Percentiles rank a stretch among this genome's conserved stretches.
These are phyloP conservation scores for Coremacera marginata DNA, from an alignment of 2,888 invertebrate genomes.

Conservation along the genomic window DNA sequence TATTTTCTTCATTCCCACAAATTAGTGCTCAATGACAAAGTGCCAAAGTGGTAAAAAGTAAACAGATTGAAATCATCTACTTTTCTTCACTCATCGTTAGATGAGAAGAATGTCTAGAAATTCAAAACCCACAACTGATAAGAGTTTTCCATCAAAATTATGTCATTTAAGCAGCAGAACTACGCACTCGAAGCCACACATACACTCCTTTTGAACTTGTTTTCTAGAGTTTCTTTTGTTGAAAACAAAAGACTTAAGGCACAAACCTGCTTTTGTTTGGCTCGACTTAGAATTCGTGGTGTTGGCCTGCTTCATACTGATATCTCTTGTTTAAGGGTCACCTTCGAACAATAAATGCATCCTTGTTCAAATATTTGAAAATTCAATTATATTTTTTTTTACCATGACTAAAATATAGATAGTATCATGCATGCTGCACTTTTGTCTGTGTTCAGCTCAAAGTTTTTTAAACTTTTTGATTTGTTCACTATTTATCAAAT, in stretches of 20 bases:
- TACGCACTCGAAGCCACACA: neutral
- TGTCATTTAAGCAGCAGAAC: neutral
- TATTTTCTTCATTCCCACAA: neutral
- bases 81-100: neutral
- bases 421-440: too few relatives aligned
- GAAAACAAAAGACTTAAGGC: slow-evolving; percentile 26
- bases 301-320: too few relatives aligned
- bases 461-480: too few relatives aligned
- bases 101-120: neutral
- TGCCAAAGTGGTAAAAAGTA: slow-evolving; percentile 8
- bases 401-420: too few relatives aligned
- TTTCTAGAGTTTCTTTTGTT: neutral
- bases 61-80: neutral
- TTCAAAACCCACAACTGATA: neutral
- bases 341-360: too few relatives aligned
- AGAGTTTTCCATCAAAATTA: slow-evolving; percentile 25
- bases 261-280: slow-evolving; percentile 13
- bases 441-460: too few relatives aligned
- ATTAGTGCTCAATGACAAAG: neutral
- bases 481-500: too few relatives aligned
- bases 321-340: too few relatives aligned
- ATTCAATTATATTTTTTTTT: too few relatives aligned
- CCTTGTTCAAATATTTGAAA: too few relatives aligned
- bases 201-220: neutral
- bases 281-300: neutral